Conservation (phyloP, 2,888 invertebrate species). For the Melieria omissa region DNA sequence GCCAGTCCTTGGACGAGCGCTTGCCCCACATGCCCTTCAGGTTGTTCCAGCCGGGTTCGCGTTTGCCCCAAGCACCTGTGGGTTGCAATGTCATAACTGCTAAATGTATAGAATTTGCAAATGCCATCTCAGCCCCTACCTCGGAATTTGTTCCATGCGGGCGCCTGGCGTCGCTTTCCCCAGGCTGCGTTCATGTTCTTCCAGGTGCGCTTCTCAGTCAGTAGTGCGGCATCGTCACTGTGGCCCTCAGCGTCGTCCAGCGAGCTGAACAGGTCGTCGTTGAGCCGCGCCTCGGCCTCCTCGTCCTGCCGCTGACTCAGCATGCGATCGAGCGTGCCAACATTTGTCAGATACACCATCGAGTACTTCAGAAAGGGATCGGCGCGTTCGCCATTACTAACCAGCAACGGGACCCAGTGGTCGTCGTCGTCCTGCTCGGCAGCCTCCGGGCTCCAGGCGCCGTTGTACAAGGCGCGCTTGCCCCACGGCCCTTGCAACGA, state of each 20-base stretch:
- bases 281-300: conserved; percentile 17
- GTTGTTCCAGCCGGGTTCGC: conserved; percentile 83
- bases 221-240: conserved; percentile 36
- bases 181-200: conserved; percentile 77
- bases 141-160: conserved; percentile 71
- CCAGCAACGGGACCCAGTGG: conserved; percentile 49
- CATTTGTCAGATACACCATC: conserved; percentile 47
- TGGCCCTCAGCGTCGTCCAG: conserved; percentile 17
- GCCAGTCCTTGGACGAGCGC: conserved; percentile 67
- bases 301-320: conserved; percentile 44
- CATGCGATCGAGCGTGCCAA: conserved; percentile 51
- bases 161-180: conserved; percentile 75
- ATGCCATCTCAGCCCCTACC: conserved; percentile 58
- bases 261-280: conserved; percentile 28
- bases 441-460: not conserved
- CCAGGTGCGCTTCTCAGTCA: conserved; percentile 75
- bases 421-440: conserved; percentile 35
- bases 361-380: conserved; percentile 50
- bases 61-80: conserved; percentile 80
- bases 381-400: conserved; percentile 51
- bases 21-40: conserved; percentile 85
- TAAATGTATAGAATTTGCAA: not conserved
- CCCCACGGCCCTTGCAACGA: conserved; percentile 79
- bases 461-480: conserved; percentile 67
- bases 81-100: conserved; percentile 17